A percentile compares a stretch with the other conserved stretches of the same genome.
These are phyloP conservation scores for Ondatra zibethicus DNA, from an alignment of 2,113 vertebrate species.

Conservation along the genomic window DNA sequence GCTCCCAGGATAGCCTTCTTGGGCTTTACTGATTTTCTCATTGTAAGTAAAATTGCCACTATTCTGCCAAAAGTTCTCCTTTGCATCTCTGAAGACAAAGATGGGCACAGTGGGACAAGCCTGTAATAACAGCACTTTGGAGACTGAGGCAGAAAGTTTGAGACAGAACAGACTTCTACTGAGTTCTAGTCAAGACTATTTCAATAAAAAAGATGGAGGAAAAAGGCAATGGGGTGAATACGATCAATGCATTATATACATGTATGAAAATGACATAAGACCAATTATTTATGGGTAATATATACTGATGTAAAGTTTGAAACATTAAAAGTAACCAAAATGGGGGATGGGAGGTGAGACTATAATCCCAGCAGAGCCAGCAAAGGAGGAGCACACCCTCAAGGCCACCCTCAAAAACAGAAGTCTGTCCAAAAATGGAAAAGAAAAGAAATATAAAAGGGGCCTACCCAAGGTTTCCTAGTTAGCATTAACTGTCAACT, in stretches of 20 bases:
- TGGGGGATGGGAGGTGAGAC: not conserved
- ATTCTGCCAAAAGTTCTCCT: not conserved
- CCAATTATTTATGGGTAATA: not conserved
- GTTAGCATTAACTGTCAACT: not conserved
- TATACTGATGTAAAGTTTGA: not conserved
- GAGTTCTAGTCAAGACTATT: not conserved
- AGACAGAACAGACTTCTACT: not conserved
- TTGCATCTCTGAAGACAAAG: conserved; percentile 37
- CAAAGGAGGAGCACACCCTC: not conserved
- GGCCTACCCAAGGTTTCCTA: not conserved
- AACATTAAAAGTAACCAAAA: not conserved
- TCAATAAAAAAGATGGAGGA: not conserved
- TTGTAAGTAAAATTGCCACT: not conserved
- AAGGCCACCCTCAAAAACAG: not conserved
- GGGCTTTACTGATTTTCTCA: conserved; percentile 37
- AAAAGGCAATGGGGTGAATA: not conserved
- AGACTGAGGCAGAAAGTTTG: not conserved
- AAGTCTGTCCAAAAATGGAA: not conserved
- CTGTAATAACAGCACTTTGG: not conserved
- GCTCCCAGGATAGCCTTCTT: conserved; percentile 50
- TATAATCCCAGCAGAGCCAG: not conserved
- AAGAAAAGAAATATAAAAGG: too few species aligned
- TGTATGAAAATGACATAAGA: not conserved
- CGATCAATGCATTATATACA: not conserved
- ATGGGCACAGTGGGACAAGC: not conserved